Conservation (phyloP, 2,888 invertebrate species). For the Dicyrtomina minuta region DNA sequence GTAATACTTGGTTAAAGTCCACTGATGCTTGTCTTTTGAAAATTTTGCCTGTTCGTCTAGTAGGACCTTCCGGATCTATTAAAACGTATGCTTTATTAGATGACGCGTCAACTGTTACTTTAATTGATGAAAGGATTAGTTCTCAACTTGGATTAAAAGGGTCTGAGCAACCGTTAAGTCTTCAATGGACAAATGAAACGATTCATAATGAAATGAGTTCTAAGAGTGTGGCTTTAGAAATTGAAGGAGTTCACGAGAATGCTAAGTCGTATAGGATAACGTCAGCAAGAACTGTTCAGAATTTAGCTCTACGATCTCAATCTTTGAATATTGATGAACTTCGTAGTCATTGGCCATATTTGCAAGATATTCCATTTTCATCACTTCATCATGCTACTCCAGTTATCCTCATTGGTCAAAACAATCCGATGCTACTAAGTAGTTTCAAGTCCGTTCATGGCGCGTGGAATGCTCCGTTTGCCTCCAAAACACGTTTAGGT, state of each 20-base stretch:
- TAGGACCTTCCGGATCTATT: slow-evolving; percentile 4
- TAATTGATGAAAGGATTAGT: slow-evolving; percentile 16
- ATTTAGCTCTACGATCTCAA: slow-evolving; percentile 21
- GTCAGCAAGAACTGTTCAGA: slow-evolving; percentile 5
- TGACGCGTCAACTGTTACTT: slow-evolving; percentile 18
- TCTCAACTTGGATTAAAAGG: slow-evolving; percentile 11
- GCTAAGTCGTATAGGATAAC: background rate
- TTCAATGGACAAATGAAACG: too few relatives aligned
- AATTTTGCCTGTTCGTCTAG: slow-evolving; percentile 19
- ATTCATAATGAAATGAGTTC: too few relatives aligned
- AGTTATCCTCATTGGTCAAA: slow-evolving; percentile 30
- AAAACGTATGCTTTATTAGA: slow-evolving; percentile 30
- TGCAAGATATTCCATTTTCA: background rate
- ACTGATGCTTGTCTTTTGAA: too few relatives aligned
- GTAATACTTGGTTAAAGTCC: too few relatives aligned
- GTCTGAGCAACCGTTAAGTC: too few relatives aligned
- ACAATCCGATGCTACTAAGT: slow-evolving; percentile 18
- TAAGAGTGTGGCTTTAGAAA: background rate
- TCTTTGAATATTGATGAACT: background rate
- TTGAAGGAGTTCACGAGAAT: background rate
- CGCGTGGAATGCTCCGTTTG: slow-evolving; percentile 18
- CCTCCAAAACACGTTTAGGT: slow-evolving; percentile 23
- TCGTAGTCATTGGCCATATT: slow-evolving; percentile 17
- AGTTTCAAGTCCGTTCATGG: background rate
- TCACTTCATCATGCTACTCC: background rate